These are phyloP conservation scores for Bradypus variegatus DNA, from an alignment of 2,797 vertebrate species.

Conservation along the genomic window DNA sequence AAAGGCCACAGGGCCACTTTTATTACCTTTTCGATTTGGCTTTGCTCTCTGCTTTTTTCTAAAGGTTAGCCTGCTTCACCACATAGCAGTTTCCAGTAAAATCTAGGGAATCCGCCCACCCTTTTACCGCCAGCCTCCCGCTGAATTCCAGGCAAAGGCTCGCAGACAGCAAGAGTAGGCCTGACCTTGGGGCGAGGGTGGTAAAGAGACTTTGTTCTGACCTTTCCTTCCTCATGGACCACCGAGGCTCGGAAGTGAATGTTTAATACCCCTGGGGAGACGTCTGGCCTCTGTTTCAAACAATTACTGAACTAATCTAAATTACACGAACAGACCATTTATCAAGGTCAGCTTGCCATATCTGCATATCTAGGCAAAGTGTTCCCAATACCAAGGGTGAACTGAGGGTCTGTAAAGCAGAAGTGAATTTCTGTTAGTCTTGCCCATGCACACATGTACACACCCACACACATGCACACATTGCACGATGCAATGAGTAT, in stretches of 20 bases:
- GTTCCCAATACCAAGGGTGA: conserved; percentile 39
- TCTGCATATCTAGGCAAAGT: conserved; percentile 61
- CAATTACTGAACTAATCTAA: conserved; percentile 66
- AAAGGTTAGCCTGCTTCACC: conserved; percentile 16
- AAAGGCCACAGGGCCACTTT: not conserved
- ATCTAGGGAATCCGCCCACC: not conserved
- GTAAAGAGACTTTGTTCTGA: conserved; percentile 23
- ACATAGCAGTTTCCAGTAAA: not conserved
- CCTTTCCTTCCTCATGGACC: conserved; percentile 41
- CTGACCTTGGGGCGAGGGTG: not conserved
- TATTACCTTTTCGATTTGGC: not conserved
- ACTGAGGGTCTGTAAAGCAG: conserved; percentile 49
- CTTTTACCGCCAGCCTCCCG: not conserved
- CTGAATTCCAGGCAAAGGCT: not conserved
- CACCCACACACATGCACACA: too few species aligned
- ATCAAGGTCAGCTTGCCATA: conserved; percentile 62
- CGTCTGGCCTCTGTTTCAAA: conserved; percentile 55
- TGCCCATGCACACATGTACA: too few species aligned
- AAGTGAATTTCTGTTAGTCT: conserved; percentile 43
- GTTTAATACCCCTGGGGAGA: conserved; percentile 43
- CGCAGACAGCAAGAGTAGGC: not conserved
- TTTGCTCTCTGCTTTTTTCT: not conserved
- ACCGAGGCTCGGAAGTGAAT: conserved; percentile 39
- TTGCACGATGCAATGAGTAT: not conserved
- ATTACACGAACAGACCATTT: conserved; percentile 61